A percentile compares a stretch with the other conserved stretches of the same genome.
phyloP scores from a whole-genome alignment of 1,140 invertebrate genomes.

The Pseudobourletiella spinata region DNA sequence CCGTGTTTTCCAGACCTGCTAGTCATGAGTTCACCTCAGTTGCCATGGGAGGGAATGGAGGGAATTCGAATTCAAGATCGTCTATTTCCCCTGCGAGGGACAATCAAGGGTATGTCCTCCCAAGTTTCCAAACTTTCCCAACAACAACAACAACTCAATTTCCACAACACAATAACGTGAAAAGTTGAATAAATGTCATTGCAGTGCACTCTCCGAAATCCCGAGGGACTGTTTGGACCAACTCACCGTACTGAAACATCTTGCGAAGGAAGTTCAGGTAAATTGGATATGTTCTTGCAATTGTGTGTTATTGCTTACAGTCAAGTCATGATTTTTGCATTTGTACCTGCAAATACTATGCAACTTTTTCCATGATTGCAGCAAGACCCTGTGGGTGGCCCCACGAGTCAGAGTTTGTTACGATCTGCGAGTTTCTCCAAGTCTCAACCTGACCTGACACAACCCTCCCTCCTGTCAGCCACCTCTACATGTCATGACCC shows the following conservation, averaged over 20 bases:
- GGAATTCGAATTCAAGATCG: slow-evolving; percentile 6
- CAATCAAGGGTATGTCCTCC: neutral
- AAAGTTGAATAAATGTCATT: no score
- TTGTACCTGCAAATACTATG: no score
- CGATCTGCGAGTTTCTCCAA: slow-evolving; percentile 52
- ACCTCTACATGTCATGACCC: neutral
- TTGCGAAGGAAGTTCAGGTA: slow-evolving; percentile 56
- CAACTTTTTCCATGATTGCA: no score
- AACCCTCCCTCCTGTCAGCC: slow-evolving; percentile 2
- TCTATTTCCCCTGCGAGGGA: slow-evolving; percentile 14
- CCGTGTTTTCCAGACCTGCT: slow-evolving; percentile 30
- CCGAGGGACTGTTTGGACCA: slow-evolving; percentile 75
- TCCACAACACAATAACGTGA: no score
- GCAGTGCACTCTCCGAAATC: slow-evolving; percentile 68
- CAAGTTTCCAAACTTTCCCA: no score
- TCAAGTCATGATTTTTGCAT: no score
- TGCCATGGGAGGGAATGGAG: slow-evolving; percentile 26
- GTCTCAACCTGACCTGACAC: slow-evolving; percentile 61
- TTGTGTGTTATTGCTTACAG: no score
- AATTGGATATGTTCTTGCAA: no score
- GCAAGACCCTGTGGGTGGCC: slow-evolving; percentile 48
- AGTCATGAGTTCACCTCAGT: slow-evolving; percentile 35
- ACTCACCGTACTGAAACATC: slow-evolving; percentile 72
- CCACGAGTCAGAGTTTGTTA: slow-evolving; percentile 16
- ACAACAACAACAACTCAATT: no score